Evolutionary conservation across 2,113 vertebrate species (phyloP).

Genomic region (Haliaeetus leucogaster): DNA sequence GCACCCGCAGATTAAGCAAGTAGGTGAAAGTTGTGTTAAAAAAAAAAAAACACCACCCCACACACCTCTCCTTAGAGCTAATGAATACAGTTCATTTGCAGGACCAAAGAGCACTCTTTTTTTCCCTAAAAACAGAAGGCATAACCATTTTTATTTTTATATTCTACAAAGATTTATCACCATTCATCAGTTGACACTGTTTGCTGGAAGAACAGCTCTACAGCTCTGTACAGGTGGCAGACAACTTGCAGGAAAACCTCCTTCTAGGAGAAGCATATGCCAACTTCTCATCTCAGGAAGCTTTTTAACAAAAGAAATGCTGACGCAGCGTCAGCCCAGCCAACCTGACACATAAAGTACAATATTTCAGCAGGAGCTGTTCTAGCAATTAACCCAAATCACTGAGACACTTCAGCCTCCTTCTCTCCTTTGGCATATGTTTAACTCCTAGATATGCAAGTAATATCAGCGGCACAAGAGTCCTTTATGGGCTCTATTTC

Average conservation of each 20-base stretch:
- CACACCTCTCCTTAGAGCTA: not conserved
- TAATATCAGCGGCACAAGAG: not conserved
- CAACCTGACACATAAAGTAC: not conserved
- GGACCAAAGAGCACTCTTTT: not conserved
- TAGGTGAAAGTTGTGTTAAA: constrained; percentile 9
- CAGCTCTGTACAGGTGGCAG: not conserved
- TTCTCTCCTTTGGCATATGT: not conserved
- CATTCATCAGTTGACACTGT: not conserved
- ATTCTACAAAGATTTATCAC: not conserved
- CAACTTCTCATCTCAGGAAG: not conserved
- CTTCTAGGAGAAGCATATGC: not conserved
- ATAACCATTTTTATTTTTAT: not conserved
- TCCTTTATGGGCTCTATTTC: not conserved
- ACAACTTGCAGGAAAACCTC: not conserved
- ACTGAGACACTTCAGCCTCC: not conserved
- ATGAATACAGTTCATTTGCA: not conserved
- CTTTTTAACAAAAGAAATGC: not conserved
- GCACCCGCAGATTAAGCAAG: not conserved
- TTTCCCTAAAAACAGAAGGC: not conserved
- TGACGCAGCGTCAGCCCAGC: not conserved
- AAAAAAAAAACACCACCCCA: too few relatives aligned
- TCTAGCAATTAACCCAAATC: not conserved
- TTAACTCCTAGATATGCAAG: not conserved
- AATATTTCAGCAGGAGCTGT: not conserved
- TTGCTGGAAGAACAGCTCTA: not conserved